Percentiles rank a stretch among this genome's conserved stretches.
Evolutionary conservation across 2,888 invertebrate species (phyloP).

Genomic region (Cloeon dipterum): DNA sequence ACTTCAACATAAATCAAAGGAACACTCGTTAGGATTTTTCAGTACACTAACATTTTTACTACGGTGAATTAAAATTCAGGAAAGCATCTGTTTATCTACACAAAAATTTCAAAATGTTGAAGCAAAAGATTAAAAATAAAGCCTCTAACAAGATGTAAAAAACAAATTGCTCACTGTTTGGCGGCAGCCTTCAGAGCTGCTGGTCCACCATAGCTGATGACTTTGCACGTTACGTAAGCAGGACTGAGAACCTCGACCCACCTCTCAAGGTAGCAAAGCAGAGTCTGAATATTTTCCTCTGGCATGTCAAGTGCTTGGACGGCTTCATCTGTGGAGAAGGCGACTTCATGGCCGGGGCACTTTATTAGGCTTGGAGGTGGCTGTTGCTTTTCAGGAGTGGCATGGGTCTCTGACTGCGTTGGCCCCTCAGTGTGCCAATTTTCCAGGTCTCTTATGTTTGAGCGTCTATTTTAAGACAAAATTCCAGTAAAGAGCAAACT

Average conservation of each 20-base stretch:
- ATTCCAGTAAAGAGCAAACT: conserved; percentile 9
- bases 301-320: conserved; percentile 64
- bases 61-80: too few relatives aligned
- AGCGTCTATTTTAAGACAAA: conserved; percentile 4
- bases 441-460: neutral
- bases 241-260: conserved; percentile 61
- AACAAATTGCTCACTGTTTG: conserved; percentile 23
- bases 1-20: too few relatives aligned
- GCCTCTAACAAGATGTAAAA: too few relatives aligned
- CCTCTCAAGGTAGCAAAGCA: conserved; percentile 78
- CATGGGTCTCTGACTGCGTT: neutral
- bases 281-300: conserved; percentile 72
- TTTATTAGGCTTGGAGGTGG: neutral
- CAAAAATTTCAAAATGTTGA: too few relatives aligned
- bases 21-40: too few relatives aligned
- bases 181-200: conserved; percentile 33
- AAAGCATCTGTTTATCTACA: too few relatives aligned
- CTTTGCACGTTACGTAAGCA: conserved; percentile 58
- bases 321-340: conserved; percentile 56
- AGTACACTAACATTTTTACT: too few relatives aligned
- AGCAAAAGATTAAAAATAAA: too few relatives aligned
- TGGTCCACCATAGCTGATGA: conserved; percentile 65
- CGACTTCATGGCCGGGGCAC: conserved; percentile 23
- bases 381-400: neutral
- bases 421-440: neutral